Evolutionary conservation across 2,888 invertebrate species (phyloP).

Genomic region (Ditylenchus weischeri): DNA sequence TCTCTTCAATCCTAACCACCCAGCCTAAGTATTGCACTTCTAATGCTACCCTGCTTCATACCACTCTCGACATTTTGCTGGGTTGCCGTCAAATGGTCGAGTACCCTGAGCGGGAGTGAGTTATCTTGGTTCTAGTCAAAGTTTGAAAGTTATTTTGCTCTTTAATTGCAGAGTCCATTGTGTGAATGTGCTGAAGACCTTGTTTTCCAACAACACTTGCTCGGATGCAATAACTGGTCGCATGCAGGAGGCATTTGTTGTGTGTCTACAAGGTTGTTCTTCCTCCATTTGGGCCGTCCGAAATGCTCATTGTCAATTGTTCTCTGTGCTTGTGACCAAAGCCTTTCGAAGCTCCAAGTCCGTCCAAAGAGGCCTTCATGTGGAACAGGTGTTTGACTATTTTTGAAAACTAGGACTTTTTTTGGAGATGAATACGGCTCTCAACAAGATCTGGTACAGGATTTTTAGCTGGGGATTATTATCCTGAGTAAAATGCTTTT

Average conservation of each 20-base stretch:
- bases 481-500: too few relatives aligned
- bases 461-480: neutral
- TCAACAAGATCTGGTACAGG: neutral
- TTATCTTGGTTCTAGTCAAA: neutral
- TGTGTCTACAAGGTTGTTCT: conserved; percentile 33
- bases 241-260: conserved; percentile 32
- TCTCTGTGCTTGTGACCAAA: conserved; percentile 28
- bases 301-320: conserved; percentile 45
- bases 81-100: conserved; percentile 18
- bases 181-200: conserved; percentile 78
- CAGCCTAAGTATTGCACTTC: conserved; percentile 33
- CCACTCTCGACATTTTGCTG: conserved; percentile 24
- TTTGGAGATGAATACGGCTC: neutral
- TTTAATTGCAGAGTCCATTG: conserved; percentile 67
- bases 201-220: conserved; percentile 75
- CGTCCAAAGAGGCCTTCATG: conserved; percentile 19
- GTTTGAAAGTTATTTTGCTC: neutral
- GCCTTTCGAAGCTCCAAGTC: conserved; percentile 29
- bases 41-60: conserved; percentile 8
- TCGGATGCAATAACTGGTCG: conserved; percentile 66
- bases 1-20: conserved; percentile 67
- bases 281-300: conserved; percentile 43
- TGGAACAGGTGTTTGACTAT: conserved; percentile 6
- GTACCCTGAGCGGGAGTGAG: too few relatives aligned
- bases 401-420: neutral